Evolutionary conservation across 2,113 vertebrate species (phyloP).

Genomic region (Syrrhaptes paradoxus): DNA sequence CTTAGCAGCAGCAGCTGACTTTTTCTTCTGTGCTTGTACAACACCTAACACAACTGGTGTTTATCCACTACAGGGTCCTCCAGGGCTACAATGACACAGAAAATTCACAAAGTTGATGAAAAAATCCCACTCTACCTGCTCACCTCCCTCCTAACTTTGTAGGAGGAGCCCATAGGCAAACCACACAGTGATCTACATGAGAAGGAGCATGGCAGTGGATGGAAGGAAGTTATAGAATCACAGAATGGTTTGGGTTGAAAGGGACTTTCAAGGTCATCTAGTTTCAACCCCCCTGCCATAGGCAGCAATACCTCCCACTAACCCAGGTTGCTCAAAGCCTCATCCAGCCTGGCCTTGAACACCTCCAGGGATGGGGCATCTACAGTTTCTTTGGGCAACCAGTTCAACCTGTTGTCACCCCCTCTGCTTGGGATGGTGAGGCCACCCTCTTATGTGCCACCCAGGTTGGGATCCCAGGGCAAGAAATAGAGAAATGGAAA

Average conservation of each 20-base stretch:
- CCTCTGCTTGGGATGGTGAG: not conserved
- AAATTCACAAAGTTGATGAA: not conserved
- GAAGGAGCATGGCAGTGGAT: not conserved
- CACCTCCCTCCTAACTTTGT: not conserved
- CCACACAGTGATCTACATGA: rapidly evolving
- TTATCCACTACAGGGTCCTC: not conserved
- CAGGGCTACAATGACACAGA: not conserved
- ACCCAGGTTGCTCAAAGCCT: no score
- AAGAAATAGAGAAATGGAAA: not conserved
- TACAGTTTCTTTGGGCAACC: no score
- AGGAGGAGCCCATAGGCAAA: not conserved
- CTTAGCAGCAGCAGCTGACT: constrained; percentile 25
- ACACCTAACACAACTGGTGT: not conserved
- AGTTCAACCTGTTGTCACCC: not conserved
- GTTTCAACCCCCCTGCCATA: no score
- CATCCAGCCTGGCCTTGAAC: no score
- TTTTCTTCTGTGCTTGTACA: constrained; percentile 10
- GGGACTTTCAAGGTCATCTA: no score
- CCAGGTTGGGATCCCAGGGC: no score
- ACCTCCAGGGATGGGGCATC: no score
- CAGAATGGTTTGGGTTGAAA: no score
- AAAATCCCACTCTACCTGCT: not conserved
- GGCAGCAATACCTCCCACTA: no score
- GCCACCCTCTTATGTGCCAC: no score
- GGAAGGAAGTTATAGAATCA: not conserved